Percentiles rank a stretch among this genome's conserved stretches.
Evolutionary conservation across 2,888 invertebrate species (phyloP).

Genomic region (Leistus spinibarbis): DNA sequence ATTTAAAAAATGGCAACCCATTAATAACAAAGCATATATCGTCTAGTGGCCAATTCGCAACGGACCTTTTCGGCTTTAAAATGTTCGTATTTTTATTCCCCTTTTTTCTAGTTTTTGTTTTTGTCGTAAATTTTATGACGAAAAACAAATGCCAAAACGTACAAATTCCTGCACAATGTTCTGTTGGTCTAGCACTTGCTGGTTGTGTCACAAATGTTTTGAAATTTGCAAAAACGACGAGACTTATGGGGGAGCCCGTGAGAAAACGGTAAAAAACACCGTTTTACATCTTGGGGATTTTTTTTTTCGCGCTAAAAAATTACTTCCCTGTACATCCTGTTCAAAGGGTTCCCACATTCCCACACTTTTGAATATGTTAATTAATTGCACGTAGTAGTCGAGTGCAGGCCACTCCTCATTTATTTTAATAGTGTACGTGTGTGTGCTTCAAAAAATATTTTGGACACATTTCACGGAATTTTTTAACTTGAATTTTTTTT

Average conservation of each 20-base stretch:
- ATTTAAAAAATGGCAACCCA: too few species aligned
- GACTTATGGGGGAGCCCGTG: conserved; percentile 35
- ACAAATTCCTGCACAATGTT: conserved; percentile 26
- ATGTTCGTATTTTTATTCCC: background rate
- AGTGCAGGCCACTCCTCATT: too few species aligned
- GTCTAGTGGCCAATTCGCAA: too few species aligned
- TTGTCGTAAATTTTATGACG: conserved; percentile 10
- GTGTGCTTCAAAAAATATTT: too few species aligned
- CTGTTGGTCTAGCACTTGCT: conserved; percentile 42
- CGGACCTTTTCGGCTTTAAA: too few species aligned
- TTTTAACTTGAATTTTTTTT: too few species aligned
- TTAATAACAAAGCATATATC: too few species aligned
- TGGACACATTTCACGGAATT: too few species aligned
- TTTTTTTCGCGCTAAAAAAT: background rate
- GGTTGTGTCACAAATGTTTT: conserved; percentile 41
- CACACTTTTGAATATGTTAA: conserved; percentile 2
- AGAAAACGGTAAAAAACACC: background rate
- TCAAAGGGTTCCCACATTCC: conserved; percentile 15
- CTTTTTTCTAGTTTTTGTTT: background rate
- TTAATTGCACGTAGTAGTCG: too few species aligned
- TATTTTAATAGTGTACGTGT: too few species aligned
- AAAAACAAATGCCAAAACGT: conserved; percentile 29
- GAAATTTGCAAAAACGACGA: conserved; percentile 42
- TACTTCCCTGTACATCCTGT: conserved; percentile 18
- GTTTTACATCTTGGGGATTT: conserved; percentile 1